These are phyloP conservation scores for Camponotus floridanus DNA, from an alignment of 1,140 invertebrate species.

Conservation along the genomic window DNA sequence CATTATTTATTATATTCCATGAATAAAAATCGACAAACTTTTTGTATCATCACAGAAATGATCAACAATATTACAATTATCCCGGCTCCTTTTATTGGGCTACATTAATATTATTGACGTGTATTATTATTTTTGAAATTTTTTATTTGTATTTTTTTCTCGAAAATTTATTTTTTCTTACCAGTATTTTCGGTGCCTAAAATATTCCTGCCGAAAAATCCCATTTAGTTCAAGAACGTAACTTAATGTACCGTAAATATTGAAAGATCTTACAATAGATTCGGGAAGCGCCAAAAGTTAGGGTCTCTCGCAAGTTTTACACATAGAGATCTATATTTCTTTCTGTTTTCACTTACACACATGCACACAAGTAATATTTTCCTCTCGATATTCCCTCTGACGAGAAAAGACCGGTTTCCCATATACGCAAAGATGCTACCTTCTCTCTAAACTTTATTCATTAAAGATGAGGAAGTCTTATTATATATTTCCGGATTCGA, in stretches of 20 bases:
- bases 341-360: neutral
- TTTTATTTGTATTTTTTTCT: too few species aligned
- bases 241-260: neutral
- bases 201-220: neutral
- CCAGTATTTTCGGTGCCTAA: neutral
- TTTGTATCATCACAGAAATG: neutral
- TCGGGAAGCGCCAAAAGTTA: neutral
- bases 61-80: neutral
- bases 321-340: neutral
- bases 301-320: neutral
- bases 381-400: neutral
- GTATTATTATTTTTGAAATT: neutral
- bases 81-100: neutral
- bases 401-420: neutral
- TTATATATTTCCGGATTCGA: neutral
- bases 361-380: neutral
- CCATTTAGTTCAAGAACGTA: neutral
- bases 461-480: neutral
- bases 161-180: too few species aligned
- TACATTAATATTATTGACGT: neutral
- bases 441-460: too few species aligned
- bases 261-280: neutral
- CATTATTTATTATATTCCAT: neutral
- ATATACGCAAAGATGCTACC: too few species aligned
- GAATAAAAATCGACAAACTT: too few species aligned